phyloP scores from a whole-genome alignment of 2,113 vertebrate species.

The Saguinus midas region DNA sequence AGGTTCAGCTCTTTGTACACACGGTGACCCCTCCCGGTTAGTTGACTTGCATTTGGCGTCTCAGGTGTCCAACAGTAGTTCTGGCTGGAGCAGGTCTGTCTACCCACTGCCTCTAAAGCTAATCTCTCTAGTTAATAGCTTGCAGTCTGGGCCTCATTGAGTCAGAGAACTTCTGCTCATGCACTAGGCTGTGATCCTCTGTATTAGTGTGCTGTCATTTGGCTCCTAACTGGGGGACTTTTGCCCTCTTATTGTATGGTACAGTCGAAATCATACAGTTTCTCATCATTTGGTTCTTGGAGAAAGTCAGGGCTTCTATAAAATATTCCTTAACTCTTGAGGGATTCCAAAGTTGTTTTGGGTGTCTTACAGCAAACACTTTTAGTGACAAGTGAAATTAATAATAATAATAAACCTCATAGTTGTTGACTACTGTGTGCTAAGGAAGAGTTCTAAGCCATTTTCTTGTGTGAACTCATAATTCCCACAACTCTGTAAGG shows the following conservation, averaged over 20 bases:
- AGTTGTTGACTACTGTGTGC: neutral
- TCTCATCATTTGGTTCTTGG: neutral
- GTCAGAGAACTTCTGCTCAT: neutral
- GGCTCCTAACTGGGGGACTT: neutral
- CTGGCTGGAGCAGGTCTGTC: neutral
- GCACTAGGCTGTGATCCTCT: neutral
- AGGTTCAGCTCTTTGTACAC: fast-evolving
- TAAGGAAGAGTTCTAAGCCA: neutral
- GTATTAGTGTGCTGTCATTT: neutral
- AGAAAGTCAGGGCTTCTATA: neutral
- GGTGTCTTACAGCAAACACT: neutral
- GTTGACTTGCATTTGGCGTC: neutral
- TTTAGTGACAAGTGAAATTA: neutral
- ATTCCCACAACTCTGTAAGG: neutral
- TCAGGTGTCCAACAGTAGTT: fast-evolving
- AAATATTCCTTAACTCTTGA: neutral
- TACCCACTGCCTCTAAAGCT: neutral
- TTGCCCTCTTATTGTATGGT: neutral
- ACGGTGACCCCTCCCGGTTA: neutral
- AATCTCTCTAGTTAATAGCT: constrained; percentile 8
- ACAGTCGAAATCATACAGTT: fast-evolving
- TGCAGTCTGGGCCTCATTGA: neutral
- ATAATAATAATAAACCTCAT: neutral
- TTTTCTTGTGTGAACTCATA: neutral
- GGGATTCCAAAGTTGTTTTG: neutral